These are phyloP conservation scores for Caenorhabditis becei DNA, from an alignment of 2,888 invertebrate species.

Conservation along the genomic window DNA sequence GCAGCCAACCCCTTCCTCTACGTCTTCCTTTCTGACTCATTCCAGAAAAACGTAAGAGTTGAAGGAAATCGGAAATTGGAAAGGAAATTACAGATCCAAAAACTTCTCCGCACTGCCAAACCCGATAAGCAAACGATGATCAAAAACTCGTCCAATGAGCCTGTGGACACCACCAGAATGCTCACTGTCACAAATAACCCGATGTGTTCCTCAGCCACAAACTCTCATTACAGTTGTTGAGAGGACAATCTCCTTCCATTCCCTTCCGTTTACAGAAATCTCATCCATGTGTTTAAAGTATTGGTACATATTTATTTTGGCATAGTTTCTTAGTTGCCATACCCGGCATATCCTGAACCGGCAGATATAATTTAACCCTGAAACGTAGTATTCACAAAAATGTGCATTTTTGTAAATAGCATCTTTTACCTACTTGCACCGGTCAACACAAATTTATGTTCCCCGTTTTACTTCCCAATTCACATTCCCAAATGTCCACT, in stretches of 20 bases:
- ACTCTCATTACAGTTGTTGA: conserved; percentile 33
- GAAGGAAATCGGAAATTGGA: background rate
- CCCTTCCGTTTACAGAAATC: background rate
- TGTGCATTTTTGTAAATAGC: conserved; percentile 26
- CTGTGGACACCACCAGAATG: conserved; percentile 28
- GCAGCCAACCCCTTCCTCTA: conserved; percentile 77
- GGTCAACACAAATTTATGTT: background rate
- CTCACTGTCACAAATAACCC: conserved; percentile 42
- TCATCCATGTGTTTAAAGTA: conserved; percentile 5
- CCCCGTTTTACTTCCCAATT: background rate
- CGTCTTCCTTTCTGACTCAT: conserved; percentile 73
- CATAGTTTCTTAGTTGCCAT: conserved; percentile 20
- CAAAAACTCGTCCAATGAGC: conserved; percentile 32
- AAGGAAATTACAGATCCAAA: conserved; percentile 29
- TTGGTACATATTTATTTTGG: conserved; percentile 24
- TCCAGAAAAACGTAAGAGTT: conserved; percentile 67
- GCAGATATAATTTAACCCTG: too few species aligned
- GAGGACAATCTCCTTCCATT: background rate
- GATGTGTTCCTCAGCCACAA: conserved; percentile 34
- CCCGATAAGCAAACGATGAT: conserved; percentile 31
- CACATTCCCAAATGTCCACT: conserved; percentile 11
- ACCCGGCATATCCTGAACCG: conserved; percentile 17
- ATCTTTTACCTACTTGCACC: background rate
- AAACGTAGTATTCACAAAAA: conserved; percentile 49
- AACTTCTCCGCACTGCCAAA: conserved; percentile 40